Evolutionary conservation across 2,888 invertebrate genomes (phyloP).

Genomic region (Lagria hirta): DNA sequence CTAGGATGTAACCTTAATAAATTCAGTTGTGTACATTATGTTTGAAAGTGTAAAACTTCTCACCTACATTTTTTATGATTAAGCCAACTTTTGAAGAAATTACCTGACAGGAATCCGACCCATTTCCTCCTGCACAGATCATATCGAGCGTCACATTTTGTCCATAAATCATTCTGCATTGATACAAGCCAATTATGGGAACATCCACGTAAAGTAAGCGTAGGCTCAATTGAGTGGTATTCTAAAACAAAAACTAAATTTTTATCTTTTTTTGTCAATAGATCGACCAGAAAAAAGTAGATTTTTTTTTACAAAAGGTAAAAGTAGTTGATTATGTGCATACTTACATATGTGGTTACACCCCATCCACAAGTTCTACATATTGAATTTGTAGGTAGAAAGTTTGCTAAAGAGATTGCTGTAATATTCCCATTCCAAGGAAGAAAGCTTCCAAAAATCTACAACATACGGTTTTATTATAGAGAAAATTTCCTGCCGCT

Average conservation of each 20-base stretch:
- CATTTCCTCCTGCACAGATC: constrained; percentile 21
- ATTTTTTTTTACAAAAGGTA: neutral
- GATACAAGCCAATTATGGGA: constrained; percentile 2
- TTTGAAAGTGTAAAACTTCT: too few relatives aligned
- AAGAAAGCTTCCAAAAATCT: neutral
- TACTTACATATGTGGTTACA: constrained; percentile 6
- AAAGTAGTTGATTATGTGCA: constrained; percentile 1
- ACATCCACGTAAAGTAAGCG: constrained; percentile 10
- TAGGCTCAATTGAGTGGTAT: constrained; percentile 8
- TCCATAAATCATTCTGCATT: neutral
- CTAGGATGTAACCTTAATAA: too few relatives aligned
- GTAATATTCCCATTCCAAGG: neutral
- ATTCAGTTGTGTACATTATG: too few relatives aligned
- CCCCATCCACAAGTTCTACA: constrained; percentile 15
- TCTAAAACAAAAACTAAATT: too few relatives aligned
- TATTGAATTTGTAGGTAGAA: neutral
- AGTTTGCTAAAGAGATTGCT: neutral
- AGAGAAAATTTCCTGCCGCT: neutral
- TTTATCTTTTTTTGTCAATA: too few relatives aligned
- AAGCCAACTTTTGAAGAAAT: neutral
- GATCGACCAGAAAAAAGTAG: neutral
- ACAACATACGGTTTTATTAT: neutral
- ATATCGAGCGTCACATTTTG: too few relatives aligned
- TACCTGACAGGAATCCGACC: constrained; percentile 24
- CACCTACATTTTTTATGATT: too few relatives aligned